Evolutionary conservation across 1,140 invertebrate genomes (phyloP).

Genomic region (Teleopsis dalmanni): DNA sequence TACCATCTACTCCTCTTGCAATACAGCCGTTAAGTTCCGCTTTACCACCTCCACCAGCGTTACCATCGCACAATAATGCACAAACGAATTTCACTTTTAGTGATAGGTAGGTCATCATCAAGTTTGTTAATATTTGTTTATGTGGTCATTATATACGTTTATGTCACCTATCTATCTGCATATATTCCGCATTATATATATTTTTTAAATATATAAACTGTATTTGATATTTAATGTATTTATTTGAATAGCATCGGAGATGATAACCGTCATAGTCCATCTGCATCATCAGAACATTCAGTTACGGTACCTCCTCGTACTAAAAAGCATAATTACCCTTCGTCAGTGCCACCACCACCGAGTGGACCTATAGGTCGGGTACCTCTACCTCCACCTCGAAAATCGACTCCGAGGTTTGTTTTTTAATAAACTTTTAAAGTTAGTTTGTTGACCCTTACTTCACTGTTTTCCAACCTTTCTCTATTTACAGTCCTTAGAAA

Average conservation of each 20-base stretch:
- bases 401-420: constrained; percentile 21
- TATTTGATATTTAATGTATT: constrained; percentile 1
- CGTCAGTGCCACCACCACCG: constrained; percentile 5
- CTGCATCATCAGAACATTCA: constrained; percentile 18
- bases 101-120: constrained; percentile 5
- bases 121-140: background rate
- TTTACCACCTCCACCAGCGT: background rate
- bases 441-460: no score
- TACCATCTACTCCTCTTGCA: background rate
- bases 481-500: no score
- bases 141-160: background rate
- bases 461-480: no score
- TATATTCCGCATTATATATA: background rate
- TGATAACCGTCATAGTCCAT: constrained; percentile 19
- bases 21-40: background rate
- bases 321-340: constrained; percentile 13
- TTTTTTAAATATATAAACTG: no score
- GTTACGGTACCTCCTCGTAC: constrained; percentile 19
- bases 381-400: constrained; percentile 21
- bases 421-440: no score
- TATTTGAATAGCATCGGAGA: constrained; percentile 7
- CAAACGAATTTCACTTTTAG: constrained; percentile 6
- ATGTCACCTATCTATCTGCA: background rate
- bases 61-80: constrained; percentile 6
- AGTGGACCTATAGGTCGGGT: constrained; percentile 11